Conservation (phyloP, 2,888 invertebrate genomes). For the Scaptodrosophila latifasciaeformis region DNA sequence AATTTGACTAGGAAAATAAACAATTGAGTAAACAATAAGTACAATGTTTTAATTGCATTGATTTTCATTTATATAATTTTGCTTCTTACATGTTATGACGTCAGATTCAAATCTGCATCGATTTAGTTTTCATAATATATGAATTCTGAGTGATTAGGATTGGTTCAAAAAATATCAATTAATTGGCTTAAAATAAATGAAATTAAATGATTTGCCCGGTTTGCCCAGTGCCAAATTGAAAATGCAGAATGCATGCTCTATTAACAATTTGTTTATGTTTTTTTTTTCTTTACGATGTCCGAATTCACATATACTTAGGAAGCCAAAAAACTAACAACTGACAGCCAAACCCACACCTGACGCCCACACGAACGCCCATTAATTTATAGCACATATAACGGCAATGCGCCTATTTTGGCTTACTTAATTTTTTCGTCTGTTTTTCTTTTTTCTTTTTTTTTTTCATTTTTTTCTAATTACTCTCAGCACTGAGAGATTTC, state of each 20-base stretch:
- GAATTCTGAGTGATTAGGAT: too few relatives aligned
- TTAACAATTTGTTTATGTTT: slow-evolving; percentile 43
- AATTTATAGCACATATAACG: slow-evolving; percentile 40
- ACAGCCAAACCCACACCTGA: background rate
- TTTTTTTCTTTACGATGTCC: slow-evolving; percentile 29
- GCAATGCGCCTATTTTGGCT: slow-evolving; percentile 34
- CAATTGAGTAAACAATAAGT: too few relatives aligned
- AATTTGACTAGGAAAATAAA: too few relatives aligned
- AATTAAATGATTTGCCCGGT: too few relatives aligned
- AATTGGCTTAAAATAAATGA: too few relatives aligned
- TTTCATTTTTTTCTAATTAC: slow-evolving; percentile 49
- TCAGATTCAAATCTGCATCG: too few relatives aligned
- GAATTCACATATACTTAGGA: slow-evolving; percentile 18
- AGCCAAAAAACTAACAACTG: background rate
- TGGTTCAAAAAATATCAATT: too few relatives aligned
- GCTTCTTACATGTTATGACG: too few relatives aligned
- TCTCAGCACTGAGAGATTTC: slow-evolving; percentile 56
- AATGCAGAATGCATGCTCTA: slow-evolving; percentile 40
- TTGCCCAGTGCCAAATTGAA: too few relatives aligned
- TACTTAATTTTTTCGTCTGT: slow-evolving; percentile 31
- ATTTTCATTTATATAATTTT: too few relatives aligned
- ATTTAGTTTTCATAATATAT: too few relatives aligned
- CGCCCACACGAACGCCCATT: slow-evolving; percentile 35
- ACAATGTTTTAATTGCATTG: too few relatives aligned
- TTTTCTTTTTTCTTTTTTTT: slow-evolving; percentile 40